phyloP scores from a whole-genome alignment of 2,888 invertebrate genomes.

The Coleophora flavipennella region DNA sequence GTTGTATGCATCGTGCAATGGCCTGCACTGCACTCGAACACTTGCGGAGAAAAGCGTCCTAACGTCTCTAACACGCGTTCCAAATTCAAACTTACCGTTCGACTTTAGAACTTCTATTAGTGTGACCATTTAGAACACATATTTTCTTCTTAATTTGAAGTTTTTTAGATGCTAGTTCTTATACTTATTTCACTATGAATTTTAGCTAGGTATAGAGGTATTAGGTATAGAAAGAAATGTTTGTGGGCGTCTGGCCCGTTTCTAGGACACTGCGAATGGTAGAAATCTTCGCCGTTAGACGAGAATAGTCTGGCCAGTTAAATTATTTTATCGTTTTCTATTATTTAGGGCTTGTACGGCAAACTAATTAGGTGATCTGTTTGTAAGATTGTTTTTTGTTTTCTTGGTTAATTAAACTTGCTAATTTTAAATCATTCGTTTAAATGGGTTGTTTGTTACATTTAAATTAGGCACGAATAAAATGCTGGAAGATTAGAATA shows the following conservation, averaged over 20 bases:
- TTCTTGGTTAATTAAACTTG: too few relatives aligned
- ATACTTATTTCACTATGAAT: conserved; percentile 71
- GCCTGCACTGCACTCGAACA: conserved; percentile 59
- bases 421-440: too few relatives aligned
- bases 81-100: conserved; percentile 18
- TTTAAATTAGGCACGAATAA: too few relatives aligned
- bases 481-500: too few relatives aligned
- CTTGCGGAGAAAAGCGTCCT: conserved; percentile 25
- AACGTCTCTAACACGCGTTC: conserved; percentile 20
- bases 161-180: conserved; percentile 67
- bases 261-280: conserved; percentile 64
- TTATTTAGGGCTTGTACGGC: too few relatives aligned
- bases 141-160: conserved; percentile 8
- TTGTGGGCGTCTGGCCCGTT: conserved; percentile 56
- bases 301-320: conserved; percentile 11
- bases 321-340: conserved; percentile 1
- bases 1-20: conserved; percentile 73
- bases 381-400: too few relatives aligned
- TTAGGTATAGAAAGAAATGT: conserved; percentile 69
- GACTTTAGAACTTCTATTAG: background rate
- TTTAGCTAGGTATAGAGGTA: conserved; percentile 63
- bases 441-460: too few relatives aligned
- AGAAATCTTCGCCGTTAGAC: conserved; percentile 49
- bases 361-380: too few relatives aligned
- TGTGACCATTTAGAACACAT: background rate